Evolutionary conservation across 2,113 vertebrate genomes (phyloP), one percentile per base, ranked within the genome.

Genomic region (Vulpes ferrilata): DNA sequence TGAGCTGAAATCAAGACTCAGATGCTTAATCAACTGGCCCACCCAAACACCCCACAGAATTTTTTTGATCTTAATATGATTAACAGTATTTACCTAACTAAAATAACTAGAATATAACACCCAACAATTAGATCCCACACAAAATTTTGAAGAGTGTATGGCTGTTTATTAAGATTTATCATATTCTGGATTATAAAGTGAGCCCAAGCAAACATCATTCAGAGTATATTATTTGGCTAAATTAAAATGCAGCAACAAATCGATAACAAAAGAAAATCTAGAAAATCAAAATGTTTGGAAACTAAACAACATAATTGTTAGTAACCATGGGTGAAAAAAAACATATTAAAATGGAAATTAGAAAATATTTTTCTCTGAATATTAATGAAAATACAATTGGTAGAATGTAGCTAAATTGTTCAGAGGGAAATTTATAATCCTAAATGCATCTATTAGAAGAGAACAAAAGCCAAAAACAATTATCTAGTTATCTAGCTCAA

Each of bases 251-350:
- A 82, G 20, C 53, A 57, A 78, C 20, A 78, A 59, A 35, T 73
- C 32, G 27, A 60, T 71, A 90, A 86, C 23, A 64, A 90, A 81
- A 82, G 16, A 94, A 95, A 94, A 86, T 15, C 74, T 62, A 82
- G n/a, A 32, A 78, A 85, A 76, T 62, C 20, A 55, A 84, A 62
- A 48, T 93, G 22, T 92, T 88, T 90, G 51, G 25, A 86, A 64
- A 65, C 16, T 17, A 88, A 92, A 22, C 30, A 85, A 87, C 81
- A 25, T 32, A 81, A 71, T 2, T 59, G 32, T 57, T 78, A 76
- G 89, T 57, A 85, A 69, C 38, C 43, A 76, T 19, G 4, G 11
- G 17, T 62, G n/a, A 9, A 25, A 60, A 94, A 67, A 22, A 64
- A 5, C 38, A 76, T 82, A 86, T 55, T 51, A 71, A 53, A 20